Percentiles rank a stretch among this genome's conserved stretches.
Evolutionary conservation across 1,140 invertebrate genomes (phyloP).

Genomic region (Octopus sinensis): DNA sequence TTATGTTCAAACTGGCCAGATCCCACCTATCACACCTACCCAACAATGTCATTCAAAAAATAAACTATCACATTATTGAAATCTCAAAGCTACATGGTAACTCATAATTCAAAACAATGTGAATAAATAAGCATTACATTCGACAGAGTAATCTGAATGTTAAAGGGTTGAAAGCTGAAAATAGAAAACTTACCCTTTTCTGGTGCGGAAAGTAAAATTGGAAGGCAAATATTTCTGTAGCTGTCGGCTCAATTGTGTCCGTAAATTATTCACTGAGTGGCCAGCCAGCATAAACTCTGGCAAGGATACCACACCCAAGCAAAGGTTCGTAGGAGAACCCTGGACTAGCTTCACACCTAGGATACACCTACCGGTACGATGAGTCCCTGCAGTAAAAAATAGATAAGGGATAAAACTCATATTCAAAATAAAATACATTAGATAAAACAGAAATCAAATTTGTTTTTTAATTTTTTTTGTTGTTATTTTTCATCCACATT

Average conservation of each 20-base stretch:
- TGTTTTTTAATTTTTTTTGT: no score
- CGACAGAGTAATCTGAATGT: background rate
- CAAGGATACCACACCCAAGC: background rate
- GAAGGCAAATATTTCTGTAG: slow-evolving; percentile 25
- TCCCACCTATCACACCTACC: no score
- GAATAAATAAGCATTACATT: no score
- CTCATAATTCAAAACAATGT: no score
- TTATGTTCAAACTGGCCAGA: no score
- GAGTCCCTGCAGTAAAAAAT: background rate
- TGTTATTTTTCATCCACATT: no score
- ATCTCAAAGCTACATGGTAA: no score
- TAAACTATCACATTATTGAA: no score
- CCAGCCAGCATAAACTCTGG: background rate
- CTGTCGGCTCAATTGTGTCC: background rate
- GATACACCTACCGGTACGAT: background rate
- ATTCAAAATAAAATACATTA: no score
- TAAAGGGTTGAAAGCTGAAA: background rate
- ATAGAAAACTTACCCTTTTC: slow-evolving; percentile 41
- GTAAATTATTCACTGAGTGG: background rate
- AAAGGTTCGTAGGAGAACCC: background rate
- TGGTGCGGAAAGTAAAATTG: slow-evolving; percentile 41
- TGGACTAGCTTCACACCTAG: background rate
- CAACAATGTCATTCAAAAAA: no score
- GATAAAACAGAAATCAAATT: no score
- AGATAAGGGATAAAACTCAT: background rate